phyloP scores from a whole-genome alignment of 2,797 vertebrate species.

The Chaetodon trifasciatus region DNA sequence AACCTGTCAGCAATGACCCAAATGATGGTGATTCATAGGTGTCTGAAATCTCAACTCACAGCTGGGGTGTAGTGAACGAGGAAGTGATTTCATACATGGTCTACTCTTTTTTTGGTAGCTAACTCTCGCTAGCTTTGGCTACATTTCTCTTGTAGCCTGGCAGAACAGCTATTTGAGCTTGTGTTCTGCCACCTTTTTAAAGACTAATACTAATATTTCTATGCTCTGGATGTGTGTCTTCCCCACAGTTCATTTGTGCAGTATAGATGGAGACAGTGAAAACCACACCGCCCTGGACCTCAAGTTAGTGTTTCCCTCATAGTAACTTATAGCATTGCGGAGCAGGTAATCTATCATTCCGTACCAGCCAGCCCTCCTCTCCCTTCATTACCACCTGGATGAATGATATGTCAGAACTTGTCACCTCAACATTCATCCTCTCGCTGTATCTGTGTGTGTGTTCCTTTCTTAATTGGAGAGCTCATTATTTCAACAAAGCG shows the following conservation, averaged over 20 bases:
- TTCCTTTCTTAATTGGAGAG: constrained; percentile 38
- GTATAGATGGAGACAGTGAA: constrained; percentile 92
- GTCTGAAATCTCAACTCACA: background rate
- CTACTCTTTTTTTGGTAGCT: background rate
- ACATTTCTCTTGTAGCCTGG: background rate
- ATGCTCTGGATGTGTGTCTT: constrained; percentile 48
- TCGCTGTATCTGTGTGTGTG: constrained; percentile 18
- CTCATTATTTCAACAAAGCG: constrained; percentile 45
- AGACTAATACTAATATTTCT: background rate
- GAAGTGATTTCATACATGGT: background rate
- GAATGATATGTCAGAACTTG: constrained; percentile 65
- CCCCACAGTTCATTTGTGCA: constrained; percentile 92
- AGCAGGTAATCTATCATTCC: constrained; percentile 80
- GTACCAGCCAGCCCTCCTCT: constrained; percentile 47
- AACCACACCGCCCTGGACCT: constrained; percentile 94
- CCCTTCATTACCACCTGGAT: constrained; percentile 64
- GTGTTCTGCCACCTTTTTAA: background rate
- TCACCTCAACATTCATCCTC: constrained; percentile 60
- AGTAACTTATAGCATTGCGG: constrained; percentile 79
- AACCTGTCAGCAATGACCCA: background rate
- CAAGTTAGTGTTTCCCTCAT: constrained; percentile 89
- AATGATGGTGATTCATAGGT: background rate
- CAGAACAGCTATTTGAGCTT: background rate
- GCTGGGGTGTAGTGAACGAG: background rate
- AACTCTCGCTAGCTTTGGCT: background rate